Conservation (phyloP, 2,888 invertebrate species). For the Acanthosepion esculentum region DNA sequence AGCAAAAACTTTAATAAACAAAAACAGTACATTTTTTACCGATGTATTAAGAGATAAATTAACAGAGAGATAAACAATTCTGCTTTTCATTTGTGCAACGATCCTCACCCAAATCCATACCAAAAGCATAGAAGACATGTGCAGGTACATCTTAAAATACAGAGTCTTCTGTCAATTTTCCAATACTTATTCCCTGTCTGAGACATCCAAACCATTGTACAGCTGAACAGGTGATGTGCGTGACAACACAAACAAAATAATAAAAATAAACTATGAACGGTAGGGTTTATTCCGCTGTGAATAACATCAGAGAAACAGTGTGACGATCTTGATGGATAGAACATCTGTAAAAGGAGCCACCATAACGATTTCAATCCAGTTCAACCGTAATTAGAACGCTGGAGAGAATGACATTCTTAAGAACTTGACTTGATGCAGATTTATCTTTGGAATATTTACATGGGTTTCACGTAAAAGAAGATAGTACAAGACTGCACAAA, state of each 20-base stretch:
- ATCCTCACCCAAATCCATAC: background rate
- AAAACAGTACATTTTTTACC: too few relatives aligned
- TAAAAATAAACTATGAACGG: background rate
- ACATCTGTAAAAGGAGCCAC: background rate
- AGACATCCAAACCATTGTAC: background rate
- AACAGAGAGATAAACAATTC: too few relatives aligned
- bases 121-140: background rate
- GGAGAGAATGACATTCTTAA: background rate
- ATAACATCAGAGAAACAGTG: slow-evolving; percentile 11
- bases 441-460: background rate
- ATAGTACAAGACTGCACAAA: background rate
- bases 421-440: background rate
- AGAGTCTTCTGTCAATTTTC: background rate
- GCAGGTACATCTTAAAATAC: background rate
- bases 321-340: background rate
- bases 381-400: background rate
- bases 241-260: background rate
- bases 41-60: background rate
- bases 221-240: background rate
- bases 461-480: background rate
- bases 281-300: background rate
- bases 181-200: background rate
- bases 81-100: background rate
- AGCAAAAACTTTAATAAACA: too few relatives aligned
- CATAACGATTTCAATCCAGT: background rate